Base-by-base conservation (phyloP, 2,113 vertebrate species). In the Oryzias melastigma region DNA sequence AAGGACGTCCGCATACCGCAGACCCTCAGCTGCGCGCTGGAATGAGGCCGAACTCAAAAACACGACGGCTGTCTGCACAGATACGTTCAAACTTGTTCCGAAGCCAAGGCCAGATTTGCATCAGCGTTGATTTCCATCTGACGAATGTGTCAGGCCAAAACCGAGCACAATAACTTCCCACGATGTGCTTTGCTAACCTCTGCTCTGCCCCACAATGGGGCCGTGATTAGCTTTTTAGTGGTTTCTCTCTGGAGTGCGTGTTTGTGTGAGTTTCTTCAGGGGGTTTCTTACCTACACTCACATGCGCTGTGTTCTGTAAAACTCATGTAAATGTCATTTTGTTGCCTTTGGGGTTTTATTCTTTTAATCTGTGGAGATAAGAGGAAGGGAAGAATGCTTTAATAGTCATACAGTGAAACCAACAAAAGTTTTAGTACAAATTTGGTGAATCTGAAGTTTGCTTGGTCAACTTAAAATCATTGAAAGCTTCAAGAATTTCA, bases 291-390 rank as follows among this genome's bases (percentile, higher is more conserved):
- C 97, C 97, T 98, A 95, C 97, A 99, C 89, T 95, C 94, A 92
- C 97, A 99, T 88, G 91, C 93, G 90, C 83, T 94, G 89, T 98
- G 97, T 89, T 98, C 95, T 89, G 94, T 92, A 88, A 99, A 99
- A 91, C 94, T 98, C 95, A 96, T 95, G 77, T 91, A 93, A 71
- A 91, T 87, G 88, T 95, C 92, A 78, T 93, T 92, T 86, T 95
- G 91, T 85, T 93, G 87, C 75, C 91, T 92, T 77, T 90, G 91
- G 75, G 89, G 94, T 90, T 92, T 96, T 91, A 98, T 90, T 91
- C 93, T 95, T 93, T 97, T 94, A 69, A 99, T 94, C 97, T 99
- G 89, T 40, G 87, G 85, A 69, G 86, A 86, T 85, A 80, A 70
- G 83, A 14, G 14, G 20, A 18, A 47, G 24, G 19, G 14, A 6